Base-by-base conservation (phyloP, 2,113 vertebrate genomes). In the Mormoops blainvillei region DNA sequence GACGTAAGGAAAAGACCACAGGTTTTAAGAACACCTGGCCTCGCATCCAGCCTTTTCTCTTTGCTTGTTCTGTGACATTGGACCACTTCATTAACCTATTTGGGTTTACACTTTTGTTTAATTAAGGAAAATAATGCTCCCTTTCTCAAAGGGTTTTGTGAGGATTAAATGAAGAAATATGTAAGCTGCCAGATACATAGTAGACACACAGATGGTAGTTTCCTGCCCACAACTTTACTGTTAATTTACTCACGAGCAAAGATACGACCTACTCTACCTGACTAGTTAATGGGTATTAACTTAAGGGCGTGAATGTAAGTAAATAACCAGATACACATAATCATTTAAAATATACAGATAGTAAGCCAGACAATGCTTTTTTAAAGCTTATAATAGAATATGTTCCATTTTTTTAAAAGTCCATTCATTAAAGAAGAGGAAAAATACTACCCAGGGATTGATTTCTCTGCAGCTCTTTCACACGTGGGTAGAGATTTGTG, bases 231-330 rank as follows among this genome's bases (percentile, higher is more conserved):
- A 50, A 50, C 6, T 4, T 61, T 61, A 89, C 28, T 78, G 14
- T 73, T 58, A 68, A 97, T 65, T 41, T 84, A 93, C 87, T 95
- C 41, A 36, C 14, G 5, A 73, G 43, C 9, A 87, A 95, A 95
- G 82, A 54, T 36, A 78, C 67, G 89, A 26, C 13, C 43, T 89
- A 16, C 26, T 89, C 43, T 65, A 45, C 45, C 33, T 36, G 43
- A 92, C 31, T 45, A 68, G 31, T 84, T 93, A 67, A 91, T 88
- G 41, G 33, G 52, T 16, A 94, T 86, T 85, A 89, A 91, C 28
- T n/a, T 38, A 85, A 41, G 71, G 33, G 9, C 2, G 56, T 14
- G n/a, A 45, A 93, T 52, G 52, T 52, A 87, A 70, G 65, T 92
- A 88, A 89, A 85, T 68, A 91, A 95, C 20, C 28, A 71, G 20